Evolutionary conservation across 2,888 invertebrate genomes (phyloP).

Genomic region (Lottia gigantea): DNA sequence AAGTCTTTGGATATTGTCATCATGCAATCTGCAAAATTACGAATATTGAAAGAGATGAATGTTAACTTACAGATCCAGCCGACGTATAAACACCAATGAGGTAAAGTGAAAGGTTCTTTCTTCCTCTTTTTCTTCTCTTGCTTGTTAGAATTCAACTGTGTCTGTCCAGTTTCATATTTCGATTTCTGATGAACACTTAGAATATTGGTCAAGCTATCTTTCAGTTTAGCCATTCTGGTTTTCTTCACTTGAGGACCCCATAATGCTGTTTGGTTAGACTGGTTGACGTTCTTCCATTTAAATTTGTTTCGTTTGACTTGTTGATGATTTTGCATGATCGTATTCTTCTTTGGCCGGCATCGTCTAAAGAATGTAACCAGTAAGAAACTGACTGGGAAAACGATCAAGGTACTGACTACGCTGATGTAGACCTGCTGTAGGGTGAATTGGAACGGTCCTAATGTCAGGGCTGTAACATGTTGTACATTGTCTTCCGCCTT

Average conservation of each 20-base stretch:
- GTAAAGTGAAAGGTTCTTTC: conserved; percentile 63
- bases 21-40: too few species aligned
- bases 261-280: conserved; percentile 34
- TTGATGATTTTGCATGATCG: conserved; percentile 57
- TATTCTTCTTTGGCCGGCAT: conserved; percentile 57
- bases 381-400: conserved; percentile 64
- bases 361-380: conserved; percentile 65
- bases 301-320: conserved; percentile 50
- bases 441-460: conserved; percentile 70
- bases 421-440: conserved; percentile 68
- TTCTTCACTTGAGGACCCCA: conserved; percentile 38
- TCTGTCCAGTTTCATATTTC: conserved; percentile 37
- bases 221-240: conserved; percentile 50
- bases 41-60: background rate
- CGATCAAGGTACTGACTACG: conserved; percentile 63
- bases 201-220: conserved; percentile 54
- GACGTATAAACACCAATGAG: conserved; percentile 66
- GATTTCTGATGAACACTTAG: conserved; percentile 54
- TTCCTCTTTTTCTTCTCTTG: conserved; percentile 52
- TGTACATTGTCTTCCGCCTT: conserved; percentile 45
- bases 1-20: too few species aligned
- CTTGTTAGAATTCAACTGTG: conserved; percentile 39
- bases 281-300: conserved; percentile 58
- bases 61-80: conserved; percentile 64
- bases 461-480: conserved; percentile 56